These are phyloP conservation scores for Perithous albicinctus DNA, from an alignment of 2,888 invertebrate genomes.

Conservation along the genomic window DNA sequence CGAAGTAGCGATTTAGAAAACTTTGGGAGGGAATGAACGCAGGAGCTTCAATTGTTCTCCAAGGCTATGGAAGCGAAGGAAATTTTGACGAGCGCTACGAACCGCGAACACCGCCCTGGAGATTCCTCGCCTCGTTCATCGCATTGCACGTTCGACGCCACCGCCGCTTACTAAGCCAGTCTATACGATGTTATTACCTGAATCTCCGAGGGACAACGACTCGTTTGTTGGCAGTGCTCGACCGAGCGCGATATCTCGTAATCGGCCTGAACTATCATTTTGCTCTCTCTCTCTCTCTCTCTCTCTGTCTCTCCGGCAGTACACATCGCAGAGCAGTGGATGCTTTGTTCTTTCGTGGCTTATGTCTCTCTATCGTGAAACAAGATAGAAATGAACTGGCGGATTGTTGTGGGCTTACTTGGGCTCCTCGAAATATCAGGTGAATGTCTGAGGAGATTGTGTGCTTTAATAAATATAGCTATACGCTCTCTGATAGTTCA, in stretches of 20 bases:
- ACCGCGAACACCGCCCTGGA: constrained; percentile 44
- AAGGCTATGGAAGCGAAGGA: constrained; percentile 24
- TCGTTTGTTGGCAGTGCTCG: constrained; percentile 46
- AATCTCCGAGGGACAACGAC: constrained; percentile 46
- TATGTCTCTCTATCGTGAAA: background rate
- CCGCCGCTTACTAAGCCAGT: constrained; percentile 9
- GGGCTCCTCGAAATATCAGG: background rate
- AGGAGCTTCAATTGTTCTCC: constrained; percentile 38
- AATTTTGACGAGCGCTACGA: constrained; percentile 50
- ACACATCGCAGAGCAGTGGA: background rate
- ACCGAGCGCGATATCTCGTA: constrained; percentile 59
- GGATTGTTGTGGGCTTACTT: constrained; percentile 9
- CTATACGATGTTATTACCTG: constrained; percentile 53
- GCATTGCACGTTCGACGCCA: constrained; percentile 45
- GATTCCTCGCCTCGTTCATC: constrained; percentile 51
- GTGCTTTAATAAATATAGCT: background rate
- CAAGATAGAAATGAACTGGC: constrained; percentile 7
- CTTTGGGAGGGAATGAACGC: constrained; percentile 35
- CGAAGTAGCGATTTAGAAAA: background rate
- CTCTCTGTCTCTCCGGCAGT: background rate
- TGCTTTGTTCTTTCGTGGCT: constrained; percentile 26
- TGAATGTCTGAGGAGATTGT: constrained; percentile 3
- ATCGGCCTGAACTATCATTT: constrained; percentile 33
- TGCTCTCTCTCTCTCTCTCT: background rate
- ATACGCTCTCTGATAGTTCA: background rate